A percentile compares a stretch with the other conserved stretches of the same genome.
Evolutionary conservation across 2,113 vertebrate genomes (phyloP).

Genomic region (Neolamprologus caudopunctatus): DNA sequence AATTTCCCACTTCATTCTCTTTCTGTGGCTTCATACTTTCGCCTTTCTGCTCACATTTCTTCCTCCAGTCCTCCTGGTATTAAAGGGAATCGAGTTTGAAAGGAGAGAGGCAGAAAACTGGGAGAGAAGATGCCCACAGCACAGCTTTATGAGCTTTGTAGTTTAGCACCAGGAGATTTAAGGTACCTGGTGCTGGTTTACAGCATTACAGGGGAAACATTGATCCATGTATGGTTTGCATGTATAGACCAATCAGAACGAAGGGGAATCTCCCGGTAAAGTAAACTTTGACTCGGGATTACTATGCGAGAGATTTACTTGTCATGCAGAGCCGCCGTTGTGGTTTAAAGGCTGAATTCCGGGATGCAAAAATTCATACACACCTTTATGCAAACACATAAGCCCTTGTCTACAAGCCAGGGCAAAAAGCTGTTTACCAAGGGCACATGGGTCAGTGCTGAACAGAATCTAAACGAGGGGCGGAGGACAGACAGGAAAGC

Average conservation of each 20-base stretch:
- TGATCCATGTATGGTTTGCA: neutral
- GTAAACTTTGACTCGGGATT: neutral
- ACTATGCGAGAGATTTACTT: neutral
- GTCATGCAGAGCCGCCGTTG: neutral
- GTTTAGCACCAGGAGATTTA: neutral
- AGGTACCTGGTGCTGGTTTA: neutral
- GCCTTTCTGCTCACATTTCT: neutral
- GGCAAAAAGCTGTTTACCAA: slow-evolving; percentile 24
- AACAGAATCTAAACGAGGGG: slow-evolving; percentile 31
- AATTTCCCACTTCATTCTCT: neutral
- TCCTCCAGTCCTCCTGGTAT: neutral
- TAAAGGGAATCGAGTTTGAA: neutral
- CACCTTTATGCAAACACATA: neutral
- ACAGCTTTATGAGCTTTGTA: slow-evolving; percentile 8
- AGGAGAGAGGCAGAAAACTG: neutral
- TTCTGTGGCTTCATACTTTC: neutral
- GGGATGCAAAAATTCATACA: neutral
- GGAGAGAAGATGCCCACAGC: neutral
- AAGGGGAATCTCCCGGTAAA: neutral
- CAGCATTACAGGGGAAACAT: neutral
- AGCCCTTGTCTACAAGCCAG: slow-evolving; percentile 3
- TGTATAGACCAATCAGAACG: neutral
- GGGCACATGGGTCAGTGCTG: slow-evolving; percentile 25
- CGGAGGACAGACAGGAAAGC: neutral
- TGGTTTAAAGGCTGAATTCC: neutral